Conservation (phyloP, 2,113 vertebrate genomes). For the Saguinus imperator region DNA sequence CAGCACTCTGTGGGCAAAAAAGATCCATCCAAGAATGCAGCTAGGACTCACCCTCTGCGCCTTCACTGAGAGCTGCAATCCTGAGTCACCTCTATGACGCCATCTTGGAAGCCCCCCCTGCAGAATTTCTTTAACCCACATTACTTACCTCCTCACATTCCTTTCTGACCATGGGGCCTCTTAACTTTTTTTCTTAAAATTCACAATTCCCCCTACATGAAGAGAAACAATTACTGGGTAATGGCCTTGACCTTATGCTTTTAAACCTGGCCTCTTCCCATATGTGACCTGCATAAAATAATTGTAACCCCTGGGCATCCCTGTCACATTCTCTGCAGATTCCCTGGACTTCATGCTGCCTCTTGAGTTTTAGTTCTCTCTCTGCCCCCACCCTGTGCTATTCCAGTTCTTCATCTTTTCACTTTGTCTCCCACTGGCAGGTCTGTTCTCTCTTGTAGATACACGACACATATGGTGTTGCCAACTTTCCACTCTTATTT, state of each 20-base stretch:
- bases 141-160: background rate
- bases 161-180: background rate
- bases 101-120: too few relatives aligned
- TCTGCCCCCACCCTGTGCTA: accelerated
- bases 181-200: background rate
- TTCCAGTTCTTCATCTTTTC: too few relatives aligned
- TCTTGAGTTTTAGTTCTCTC: background rate
- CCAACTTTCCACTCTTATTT: too few relatives aligned
- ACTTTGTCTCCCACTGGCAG: too few relatives aligned
- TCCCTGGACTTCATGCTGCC: background rate
- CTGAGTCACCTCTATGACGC: too few relatives aligned
- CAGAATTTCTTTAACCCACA: background rate
- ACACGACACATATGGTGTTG: too few relatives aligned
- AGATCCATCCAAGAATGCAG: too few relatives aligned
- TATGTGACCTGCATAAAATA: background rate
- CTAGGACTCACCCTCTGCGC: too few relatives aligned
- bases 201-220: background rate
- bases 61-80: too few relatives aligned
- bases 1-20: too few relatives aligned
- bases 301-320: background rate
- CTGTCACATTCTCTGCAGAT: background rate
- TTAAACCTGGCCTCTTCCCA: background rate
- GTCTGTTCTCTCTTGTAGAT: too few relatives aligned
- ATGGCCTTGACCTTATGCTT: background rate
- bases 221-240: background rate